phyloP scores from a whole-genome alignment of 2,888 invertebrate genomes.

The Galeopsomyia nigrocyanea region DNA sequence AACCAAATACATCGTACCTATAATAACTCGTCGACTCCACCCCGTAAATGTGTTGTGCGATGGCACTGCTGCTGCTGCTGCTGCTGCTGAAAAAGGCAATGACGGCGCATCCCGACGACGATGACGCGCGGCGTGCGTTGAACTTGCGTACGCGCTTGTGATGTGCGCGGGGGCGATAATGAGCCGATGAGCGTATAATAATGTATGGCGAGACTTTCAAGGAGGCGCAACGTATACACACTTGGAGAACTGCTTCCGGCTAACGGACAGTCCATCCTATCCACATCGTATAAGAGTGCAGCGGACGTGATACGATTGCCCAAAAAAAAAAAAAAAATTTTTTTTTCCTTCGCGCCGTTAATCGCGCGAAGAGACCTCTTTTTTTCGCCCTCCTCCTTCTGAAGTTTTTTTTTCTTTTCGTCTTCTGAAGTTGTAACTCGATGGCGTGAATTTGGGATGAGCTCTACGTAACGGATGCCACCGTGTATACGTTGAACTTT shows the following conservation, averaged over 20 bases:
- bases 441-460: too few relatives aligned
- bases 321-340: too few relatives aligned
- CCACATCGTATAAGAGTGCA: slow-evolving; percentile 16
- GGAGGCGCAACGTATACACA: neutral
- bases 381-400: neutral
- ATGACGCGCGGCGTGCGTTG: slow-evolving; percentile 7
- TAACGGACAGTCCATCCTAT: slow-evolving; percentile 26
- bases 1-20: too few relatives aligned
- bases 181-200: neutral
- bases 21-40: too few relatives aligned
- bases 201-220: slow-evolving; percentile 10
- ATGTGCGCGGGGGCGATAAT: slow-evolving; percentile 13
- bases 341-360: neutral
- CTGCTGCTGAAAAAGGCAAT: neutral
- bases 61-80: too few relatives aligned
- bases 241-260: slow-evolving; percentile 30
- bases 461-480: too few relatives aligned
- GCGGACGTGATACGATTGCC: neutral
- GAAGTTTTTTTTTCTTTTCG: too few relatives aligned
- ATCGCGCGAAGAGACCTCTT: neutral
- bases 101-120: neutral
- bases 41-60: too few relatives aligned
- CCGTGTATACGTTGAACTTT: too few relatives aligned
- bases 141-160: slow-evolving; percentile 6
- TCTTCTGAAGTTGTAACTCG: too few relatives aligned